Conservation (phyloP, 2,888 invertebrate species). For the Rhorus exstirpatorius region DNA sequence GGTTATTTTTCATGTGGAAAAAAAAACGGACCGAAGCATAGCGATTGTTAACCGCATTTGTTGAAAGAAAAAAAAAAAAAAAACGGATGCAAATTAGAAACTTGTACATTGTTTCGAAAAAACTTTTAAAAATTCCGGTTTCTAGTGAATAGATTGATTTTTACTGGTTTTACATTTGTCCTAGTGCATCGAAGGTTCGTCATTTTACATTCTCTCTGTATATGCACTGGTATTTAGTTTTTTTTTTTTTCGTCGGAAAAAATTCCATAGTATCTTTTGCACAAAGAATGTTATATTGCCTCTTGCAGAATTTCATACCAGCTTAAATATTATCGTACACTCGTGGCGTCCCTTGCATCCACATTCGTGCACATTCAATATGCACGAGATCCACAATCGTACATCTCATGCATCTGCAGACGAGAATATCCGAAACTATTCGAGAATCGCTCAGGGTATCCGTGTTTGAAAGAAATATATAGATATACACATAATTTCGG, state of each 20-base stretch:
- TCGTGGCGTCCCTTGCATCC: not conserved
- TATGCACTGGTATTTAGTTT: not conserved
- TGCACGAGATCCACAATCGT: too few species aligned
- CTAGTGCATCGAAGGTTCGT: not conserved
- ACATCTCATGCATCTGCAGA: too few species aligned
- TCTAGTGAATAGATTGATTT: not conserved
- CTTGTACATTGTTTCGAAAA: too few species aligned
- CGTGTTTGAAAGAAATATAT: not conserved
- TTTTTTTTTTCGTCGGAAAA: not conserved
- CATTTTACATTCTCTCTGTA: not conserved
- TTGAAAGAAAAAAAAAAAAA: too few species aligned
- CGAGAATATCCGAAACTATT: too few species aligned
- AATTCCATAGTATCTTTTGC: slow-evolving; percentile 1
- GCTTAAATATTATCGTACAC: slow-evolving; percentile 10
- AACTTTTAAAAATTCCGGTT: too few species aligned
- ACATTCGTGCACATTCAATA: too few species aligned
- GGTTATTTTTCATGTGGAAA: too few species aligned
- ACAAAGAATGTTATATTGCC: not conserved
- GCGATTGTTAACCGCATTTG: too few species aligned
- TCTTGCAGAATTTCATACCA: not conserved
- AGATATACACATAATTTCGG: slow-evolving; percentile 35
- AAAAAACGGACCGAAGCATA: too few species aligned
- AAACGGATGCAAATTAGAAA: too few species aligned
- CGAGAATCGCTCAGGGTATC: too few species aligned
- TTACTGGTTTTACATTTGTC: not conserved